Conservation (phyloP, 2,113 vertebrate species). For the Hippocampus mohnikei region DNA sequence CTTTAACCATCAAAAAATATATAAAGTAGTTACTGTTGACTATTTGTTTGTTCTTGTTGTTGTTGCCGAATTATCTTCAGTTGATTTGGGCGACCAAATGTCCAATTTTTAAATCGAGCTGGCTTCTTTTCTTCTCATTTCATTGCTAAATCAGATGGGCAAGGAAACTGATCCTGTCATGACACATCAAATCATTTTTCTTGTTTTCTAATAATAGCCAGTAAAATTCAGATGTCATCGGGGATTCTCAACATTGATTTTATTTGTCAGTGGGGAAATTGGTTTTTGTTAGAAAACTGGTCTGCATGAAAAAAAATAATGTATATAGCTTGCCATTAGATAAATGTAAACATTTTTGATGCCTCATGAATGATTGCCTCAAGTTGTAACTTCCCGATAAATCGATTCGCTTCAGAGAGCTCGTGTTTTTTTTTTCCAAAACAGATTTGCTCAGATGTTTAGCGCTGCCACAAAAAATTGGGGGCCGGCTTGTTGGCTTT, state of each 20-base stretch:
- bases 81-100: not conserved
- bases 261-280: not conserved
- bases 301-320: not conserved
- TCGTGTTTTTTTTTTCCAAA: not conserved
- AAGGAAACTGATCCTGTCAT: not conserved
- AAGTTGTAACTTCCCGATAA: not conserved
- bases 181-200: not conserved
- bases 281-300: not conserved
- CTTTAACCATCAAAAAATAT: not conserved
- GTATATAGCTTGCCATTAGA: not conserved
- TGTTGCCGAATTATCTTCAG: not conserved
- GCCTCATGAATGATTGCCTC: conserved; percentile 1
- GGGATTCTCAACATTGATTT: not conserved
- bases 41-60: too few relatives aligned
- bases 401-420: not conserved
- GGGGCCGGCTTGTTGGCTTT: not conserved
- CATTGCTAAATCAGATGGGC: not conserved
- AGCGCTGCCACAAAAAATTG: not conserved
- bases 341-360: conserved; percentile 3
- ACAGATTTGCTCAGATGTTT: conserved; percentile 1
- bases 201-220: not conserved
- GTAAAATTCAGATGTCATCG: not conserved
- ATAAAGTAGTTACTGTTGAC: not conserved
- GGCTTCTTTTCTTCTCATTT: not conserved
- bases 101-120: not conserved